These are phyloP conservation scores for Gulo gulo DNA, from an alignment of 2,113 vertebrate species.

Conservation along the genomic window DNA sequence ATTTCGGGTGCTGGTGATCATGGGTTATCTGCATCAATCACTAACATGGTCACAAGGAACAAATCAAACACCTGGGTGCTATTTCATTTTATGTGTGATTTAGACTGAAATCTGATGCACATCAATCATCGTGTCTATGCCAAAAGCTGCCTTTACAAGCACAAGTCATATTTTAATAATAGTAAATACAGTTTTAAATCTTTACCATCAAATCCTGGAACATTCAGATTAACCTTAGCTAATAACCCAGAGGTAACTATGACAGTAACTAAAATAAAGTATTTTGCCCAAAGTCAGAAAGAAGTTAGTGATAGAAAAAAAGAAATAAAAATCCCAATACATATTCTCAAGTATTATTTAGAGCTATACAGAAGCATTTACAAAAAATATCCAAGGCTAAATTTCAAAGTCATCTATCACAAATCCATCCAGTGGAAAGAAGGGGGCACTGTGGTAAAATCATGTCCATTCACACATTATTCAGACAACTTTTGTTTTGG, in stretches of 20 bases:
- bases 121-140: constrained; percentile 63
- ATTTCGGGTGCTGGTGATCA: constrained; percentile 44
- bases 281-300: not conserved
- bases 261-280: constrained; percentile 28
- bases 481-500: not conserved
- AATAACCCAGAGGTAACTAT: constrained; percentile 20
- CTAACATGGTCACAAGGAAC: constrained; percentile 17
- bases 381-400: not conserved
- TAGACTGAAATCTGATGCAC: constrained; percentile 50
- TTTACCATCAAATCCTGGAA: constrained; percentile 61
- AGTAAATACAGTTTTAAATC: constrained; percentile 65
- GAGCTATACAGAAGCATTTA: not conserved
- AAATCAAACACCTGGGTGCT: constrained; percentile 27
- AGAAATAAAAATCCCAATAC: not conserved
- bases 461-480: not conserved
- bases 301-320: not conserved
- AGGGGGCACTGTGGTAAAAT: not conserved
- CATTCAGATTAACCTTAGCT: constrained; percentile 72
- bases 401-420: not conserved
- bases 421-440: not conserved
- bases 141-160: constrained; percentile 60
- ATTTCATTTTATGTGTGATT: constrained; percentile 68
- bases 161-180: constrained; percentile 74
- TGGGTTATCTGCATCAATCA: constrained; percentile 57
- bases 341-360: not conserved